Percentiles rank a stretch among this genome's conserved stretches.
phyloP scores from a whole-genome alignment of 2,888 invertebrate species.

The Nomada ferruginata region DNA sequence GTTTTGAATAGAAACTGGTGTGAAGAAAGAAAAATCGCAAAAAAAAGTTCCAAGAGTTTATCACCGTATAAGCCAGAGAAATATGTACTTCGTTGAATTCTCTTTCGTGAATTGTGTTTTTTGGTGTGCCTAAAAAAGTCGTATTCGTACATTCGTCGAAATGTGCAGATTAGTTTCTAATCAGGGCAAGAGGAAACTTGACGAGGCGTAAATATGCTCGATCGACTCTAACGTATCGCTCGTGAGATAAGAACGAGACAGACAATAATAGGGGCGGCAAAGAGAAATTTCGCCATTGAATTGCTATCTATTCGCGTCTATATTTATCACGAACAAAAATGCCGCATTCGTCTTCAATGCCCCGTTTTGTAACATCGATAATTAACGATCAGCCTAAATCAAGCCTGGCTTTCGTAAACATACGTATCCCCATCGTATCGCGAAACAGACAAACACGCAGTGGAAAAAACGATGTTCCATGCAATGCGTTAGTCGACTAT shows the following conservation, averaged over 20 bases:
- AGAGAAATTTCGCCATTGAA: conserved; percentile 38
- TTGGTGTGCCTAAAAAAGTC: background rate
- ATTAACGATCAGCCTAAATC: conserved; percentile 15
- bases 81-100: background rate
- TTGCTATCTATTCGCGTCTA: conserved; percentile 31
- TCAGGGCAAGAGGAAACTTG: background rate
- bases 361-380: conserved; percentile 10
- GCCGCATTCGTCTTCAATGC: conserved; percentile 13
- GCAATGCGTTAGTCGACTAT: conserved; percentile 13
- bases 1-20: conserved; percentile 1
- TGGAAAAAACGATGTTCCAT: conserved; percentile 12
- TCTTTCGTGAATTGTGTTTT: background rate
- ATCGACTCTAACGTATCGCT: conserved; percentile 34
- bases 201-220: conserved; percentile 32
- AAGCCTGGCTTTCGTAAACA: conserved; percentile 12
- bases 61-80: background rate
- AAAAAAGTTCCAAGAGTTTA: conserved; percentile 1
- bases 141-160: background rate
- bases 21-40: background rate
- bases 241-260: conserved; percentile 37
- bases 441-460: background rate
- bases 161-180: background rate
- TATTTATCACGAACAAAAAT: conserved; percentile 37
- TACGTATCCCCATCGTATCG: background rate
- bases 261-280: conserved; percentile 45